Conservation (phyloP, 2,113 vertebrate genomes). For the Pedionomus torquatus region DNA sequence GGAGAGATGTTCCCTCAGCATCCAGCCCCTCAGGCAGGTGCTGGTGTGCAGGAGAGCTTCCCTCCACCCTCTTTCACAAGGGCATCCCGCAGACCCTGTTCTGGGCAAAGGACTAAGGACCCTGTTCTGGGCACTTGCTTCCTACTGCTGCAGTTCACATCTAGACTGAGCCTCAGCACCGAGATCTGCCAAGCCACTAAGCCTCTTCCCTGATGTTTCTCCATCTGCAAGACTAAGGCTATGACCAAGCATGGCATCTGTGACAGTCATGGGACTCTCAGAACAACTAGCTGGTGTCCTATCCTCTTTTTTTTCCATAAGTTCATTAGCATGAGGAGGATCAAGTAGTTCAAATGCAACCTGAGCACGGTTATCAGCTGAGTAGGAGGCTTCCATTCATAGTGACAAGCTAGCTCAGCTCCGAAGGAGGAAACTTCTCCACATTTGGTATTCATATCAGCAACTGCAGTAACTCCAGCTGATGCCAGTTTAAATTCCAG, state of each 20-base stretch:
- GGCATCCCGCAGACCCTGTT: neutral
- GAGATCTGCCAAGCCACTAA: neutral
- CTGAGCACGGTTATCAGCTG: neutral
- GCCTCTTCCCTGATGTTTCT: neutral
- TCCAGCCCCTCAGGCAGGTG: neutral
- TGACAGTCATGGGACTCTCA: neutral
- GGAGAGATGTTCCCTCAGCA: neutral
- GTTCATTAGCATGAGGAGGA: neutral
- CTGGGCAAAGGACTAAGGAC: neutral
- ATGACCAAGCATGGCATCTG: neutral
- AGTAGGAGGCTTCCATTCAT: slow-evolving; percentile 25
- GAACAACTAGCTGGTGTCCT: neutral
- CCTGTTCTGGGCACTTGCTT: neutral
- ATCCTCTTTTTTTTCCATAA: neutral
- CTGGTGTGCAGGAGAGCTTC: neutral
- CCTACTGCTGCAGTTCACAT: neutral
- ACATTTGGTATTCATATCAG: slow-evolving; percentile 47
- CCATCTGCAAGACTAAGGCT: neutral
- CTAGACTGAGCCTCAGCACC: neutral
- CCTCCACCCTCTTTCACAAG: neutral
- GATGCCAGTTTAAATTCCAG: slow-evolving; percentile 44
- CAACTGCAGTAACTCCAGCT: slow-evolving; percentile 12
- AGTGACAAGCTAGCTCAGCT: neutral
- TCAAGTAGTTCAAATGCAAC: slow-evolving; percentile 4
- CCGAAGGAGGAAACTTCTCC: neutral